These are phyloP conservation scores for Sinocyclocheilus grahami DNA, from an alignment of 2,113 vertebrate species.

Conservation along the genomic window DNA sequence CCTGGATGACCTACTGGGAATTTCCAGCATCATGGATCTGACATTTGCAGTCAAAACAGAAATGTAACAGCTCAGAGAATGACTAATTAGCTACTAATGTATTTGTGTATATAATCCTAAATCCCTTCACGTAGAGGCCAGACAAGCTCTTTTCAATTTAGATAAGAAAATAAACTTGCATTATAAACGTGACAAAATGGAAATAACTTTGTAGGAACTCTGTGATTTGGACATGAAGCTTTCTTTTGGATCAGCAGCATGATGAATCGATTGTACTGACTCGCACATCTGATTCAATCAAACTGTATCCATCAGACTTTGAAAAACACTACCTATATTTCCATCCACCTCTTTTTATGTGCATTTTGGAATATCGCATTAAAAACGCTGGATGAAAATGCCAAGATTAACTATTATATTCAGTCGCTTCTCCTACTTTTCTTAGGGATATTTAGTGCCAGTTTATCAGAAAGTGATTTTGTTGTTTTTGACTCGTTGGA, in stretches of 20 bases:
- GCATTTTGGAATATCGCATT: no score
- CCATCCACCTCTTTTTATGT: no score
- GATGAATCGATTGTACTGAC: neutral
- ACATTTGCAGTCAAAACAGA: neutral
- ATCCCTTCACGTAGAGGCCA: neutral
- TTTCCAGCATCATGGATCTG: neutral
- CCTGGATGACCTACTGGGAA: neutral
- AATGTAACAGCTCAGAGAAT: neutral
- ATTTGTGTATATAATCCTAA: neutral
- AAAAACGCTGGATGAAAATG: no score
- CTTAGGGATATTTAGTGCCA: no score
- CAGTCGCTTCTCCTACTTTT: no score
- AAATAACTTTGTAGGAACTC: neutral
- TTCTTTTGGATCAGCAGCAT: neutral
- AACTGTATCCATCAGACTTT: neutral
- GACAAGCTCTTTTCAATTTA: neutral
- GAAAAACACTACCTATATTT: no score
- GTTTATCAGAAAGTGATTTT: no score
- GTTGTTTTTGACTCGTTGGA: no score
- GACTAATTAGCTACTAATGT: neutral
- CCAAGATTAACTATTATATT: no score
- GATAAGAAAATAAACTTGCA: neutral
- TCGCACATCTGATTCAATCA: neutral
- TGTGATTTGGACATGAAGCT: neutral
- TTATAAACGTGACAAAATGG: neutral